Conservation (phyloP, 2,888 invertebrate species). For the Eilema sororculum region DNA sequence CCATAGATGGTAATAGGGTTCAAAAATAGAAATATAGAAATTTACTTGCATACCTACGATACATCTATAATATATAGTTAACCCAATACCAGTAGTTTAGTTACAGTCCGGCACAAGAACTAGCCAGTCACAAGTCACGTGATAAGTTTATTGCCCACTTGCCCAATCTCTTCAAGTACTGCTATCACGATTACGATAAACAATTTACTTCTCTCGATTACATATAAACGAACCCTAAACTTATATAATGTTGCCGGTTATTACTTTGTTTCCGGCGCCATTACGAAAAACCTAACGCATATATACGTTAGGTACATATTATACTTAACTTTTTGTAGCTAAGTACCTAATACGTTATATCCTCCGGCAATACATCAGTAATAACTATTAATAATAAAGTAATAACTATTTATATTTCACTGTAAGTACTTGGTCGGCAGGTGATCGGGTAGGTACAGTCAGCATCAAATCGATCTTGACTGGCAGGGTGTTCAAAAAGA, state of each 20-base stretch:
- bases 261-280: conserved; percentile 17
- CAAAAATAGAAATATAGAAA: no score
- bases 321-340: background rate
- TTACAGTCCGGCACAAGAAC: no score
- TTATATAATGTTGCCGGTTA: conserved; percentile 16
- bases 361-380: background rate
- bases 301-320: background rate
- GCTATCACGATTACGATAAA: conserved; percentile 45
- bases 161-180: background rate
- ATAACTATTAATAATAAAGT: background rate
- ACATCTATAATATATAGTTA: no score
- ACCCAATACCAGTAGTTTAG: no score
- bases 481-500: no score
- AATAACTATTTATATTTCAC: background rate
- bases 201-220: conserved; percentile 31
- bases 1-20: no score
- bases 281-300: conserved; percentile 1
- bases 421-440: background rate
- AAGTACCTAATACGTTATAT: background rate
- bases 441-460: no score
- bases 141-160: conserved; percentile 1
- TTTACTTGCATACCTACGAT: no score
- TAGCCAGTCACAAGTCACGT: background rate
- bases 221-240: conserved; percentile 11
- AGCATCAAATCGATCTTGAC: no score